Evolutionary conservation across 2,113 vertebrate species (phyloP), one percentile per base, ranked within the genome.

Genomic region (Zosterops borbonicus): DNA sequence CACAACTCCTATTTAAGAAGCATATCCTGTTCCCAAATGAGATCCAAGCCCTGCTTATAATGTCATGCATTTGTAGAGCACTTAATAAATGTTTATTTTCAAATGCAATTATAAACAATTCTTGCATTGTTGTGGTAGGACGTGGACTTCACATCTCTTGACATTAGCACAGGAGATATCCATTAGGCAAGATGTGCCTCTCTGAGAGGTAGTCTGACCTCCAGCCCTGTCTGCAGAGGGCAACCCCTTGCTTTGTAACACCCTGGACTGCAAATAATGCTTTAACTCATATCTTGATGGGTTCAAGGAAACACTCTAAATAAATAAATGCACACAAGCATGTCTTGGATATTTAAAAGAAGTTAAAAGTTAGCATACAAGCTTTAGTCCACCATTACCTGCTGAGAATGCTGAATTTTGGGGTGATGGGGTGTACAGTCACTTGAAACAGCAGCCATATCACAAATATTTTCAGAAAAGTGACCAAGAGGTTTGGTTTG

Each of bases 41-140:
- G 83, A 87, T 85, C 89, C 71, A 95, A 96, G 89, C 56, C 20
- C 70, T 67, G 87, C 77, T 96, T 87, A 92, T 95, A 74, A 94
- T 90, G 83, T 89, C 92, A 87, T 85, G 93, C 67, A 90, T 94
- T 92, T 92, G 89, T 81, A 88, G 87, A 96, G 87, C 64, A 96
- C 95, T 97, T 97, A 95, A 95, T 82, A 83, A 78, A 35, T 95
- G 93, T 95, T 96, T 97, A 92, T 97, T 97, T 97, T 95, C 78
- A 96, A 92, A 94, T 92, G 71, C 82, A 95, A 90, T 95, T 90
- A 93, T 94, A 92, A 68, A 87, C 91, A 97, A 85, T 82, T 77
- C 81, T 85, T 82, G 27, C 49, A 80, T 79, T 90, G 75, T 89
- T 92, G 87, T 0, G 41, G 75, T 87, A 59, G 84, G 89, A 94